Percentiles rank a stretch among this genome's conserved stretches.
These are phyloP conservation scores for Tubulanus polymorphus DNA, from an alignment of 2,888 invertebrate genomes.

Conservation along the genomic window DNA sequence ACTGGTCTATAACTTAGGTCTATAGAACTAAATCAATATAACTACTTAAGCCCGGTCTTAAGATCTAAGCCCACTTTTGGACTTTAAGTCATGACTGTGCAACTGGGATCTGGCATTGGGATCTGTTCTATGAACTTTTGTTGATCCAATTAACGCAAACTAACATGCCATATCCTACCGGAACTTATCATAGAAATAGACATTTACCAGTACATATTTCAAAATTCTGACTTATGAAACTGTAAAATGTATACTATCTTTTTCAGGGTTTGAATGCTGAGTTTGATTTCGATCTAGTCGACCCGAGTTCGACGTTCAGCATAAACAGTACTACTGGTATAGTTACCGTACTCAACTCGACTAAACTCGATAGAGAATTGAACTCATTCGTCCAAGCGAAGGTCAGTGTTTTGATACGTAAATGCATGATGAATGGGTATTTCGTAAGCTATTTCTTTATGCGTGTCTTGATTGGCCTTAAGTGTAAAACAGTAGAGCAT, in stretches of 20 bases:
- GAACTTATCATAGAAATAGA: not conserved
- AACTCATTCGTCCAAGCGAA: too few relatives aligned
- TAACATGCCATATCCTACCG: not conserved
- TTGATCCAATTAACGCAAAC: too few relatives aligned
- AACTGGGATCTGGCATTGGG: too few relatives aligned
- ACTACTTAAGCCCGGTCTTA: too few relatives aligned
- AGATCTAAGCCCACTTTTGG: too few relatives aligned
- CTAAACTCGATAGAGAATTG: not conserved
- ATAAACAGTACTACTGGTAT: not conserved
- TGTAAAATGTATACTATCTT: not conserved
- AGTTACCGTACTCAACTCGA: not conserved
- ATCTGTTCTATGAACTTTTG: too few relatives aligned
- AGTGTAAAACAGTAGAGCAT: too few relatives aligned
- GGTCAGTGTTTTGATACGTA: too few relatives aligned
- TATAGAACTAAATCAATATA: too few relatives aligned
- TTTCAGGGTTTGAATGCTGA: conserved; percentile 45
- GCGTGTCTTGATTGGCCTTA: too few relatives aligned
- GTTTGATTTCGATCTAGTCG: not conserved
- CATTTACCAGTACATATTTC: not conserved
- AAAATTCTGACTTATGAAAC: not conserved
- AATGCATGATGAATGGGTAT: not conserved
- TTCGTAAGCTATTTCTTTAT: not conserved
- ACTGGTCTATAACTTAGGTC: too few relatives aligned
- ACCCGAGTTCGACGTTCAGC: not conserved
- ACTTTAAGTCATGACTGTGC: too few relatives aligned